Evolutionary conservation across 2,888 invertebrate genomes (phyloP).

Genomic region (Tryphoninae sp.): DNA sequence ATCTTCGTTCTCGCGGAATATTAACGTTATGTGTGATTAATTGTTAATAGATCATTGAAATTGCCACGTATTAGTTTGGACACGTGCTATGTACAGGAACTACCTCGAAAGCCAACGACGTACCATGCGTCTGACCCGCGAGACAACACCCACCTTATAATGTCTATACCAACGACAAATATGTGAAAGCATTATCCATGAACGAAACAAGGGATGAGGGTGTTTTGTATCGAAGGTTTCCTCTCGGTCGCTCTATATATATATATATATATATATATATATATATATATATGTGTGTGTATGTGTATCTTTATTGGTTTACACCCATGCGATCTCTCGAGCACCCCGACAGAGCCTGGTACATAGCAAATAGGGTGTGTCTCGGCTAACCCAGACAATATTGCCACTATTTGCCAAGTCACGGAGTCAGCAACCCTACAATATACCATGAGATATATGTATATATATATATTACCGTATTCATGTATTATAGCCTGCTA

Average conservation of each 20-base stretch:
- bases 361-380: conserved; percentile 72
- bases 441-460: conserved; percentile 13
- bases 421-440: conserved; percentile 69
- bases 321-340: conserved; percentile 12
- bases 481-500: not conserved
- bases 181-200: conserved; percentile 65
- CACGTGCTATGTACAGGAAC: conserved; percentile 39
- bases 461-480: conserved; percentile 4
- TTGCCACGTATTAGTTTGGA: conserved; percentile 25
- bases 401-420: conserved; percentile 75
- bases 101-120: conserved; percentile 41
- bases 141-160: conserved; percentile 53
- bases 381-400: conserved; percentile 74
- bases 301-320: conserved; percentile 4
- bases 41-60: conserved; percentile 44
- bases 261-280: conserved; percentile 1
- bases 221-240: conserved; percentile 18
- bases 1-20: not conserved
- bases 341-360: conserved; percentile 3
- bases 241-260: conserved; percentile 18
- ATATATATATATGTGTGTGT: not conserved
- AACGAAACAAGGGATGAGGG: conserved; percentile 62
- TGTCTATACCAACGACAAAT: conserved; percentile 63
- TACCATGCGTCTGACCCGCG: conserved; percentile 52
- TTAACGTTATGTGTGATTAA: conserved; percentile 40